These are phyloP conservation scores for Plusia festucae DNA, from an alignment of 2,888 invertebrate species.

Conservation along the genomic window DNA sequence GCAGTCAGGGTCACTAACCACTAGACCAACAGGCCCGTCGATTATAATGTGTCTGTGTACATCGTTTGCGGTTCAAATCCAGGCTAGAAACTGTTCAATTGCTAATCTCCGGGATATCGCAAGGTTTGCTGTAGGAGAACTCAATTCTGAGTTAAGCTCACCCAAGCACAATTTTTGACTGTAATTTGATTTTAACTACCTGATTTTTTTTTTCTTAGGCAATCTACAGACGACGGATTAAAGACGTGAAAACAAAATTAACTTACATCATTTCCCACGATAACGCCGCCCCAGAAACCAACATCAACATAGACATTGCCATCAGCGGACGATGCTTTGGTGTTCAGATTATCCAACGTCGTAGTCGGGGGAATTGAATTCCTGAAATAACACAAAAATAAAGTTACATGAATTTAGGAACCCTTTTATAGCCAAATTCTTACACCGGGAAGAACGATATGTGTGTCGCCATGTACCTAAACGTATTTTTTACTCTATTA, in stretches of 20 bases:
- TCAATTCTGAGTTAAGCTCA: too few relatives aligned
- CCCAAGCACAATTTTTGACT: too few relatives aligned
- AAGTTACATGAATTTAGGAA: background rate
- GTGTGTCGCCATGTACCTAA: too few relatives aligned
- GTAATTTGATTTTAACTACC: too few relatives aligned
- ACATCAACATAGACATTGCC: slow-evolving; percentile 91
- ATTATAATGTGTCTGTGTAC: background rate
- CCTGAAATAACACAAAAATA: slow-evolving; percentile 74
- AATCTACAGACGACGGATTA: background rate
- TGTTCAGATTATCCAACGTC: slow-evolving; percentile 89
- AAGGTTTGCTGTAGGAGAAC: too few relatives aligned
- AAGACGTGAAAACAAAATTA: background rate
- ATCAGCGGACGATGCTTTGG: slow-evolving; percentile 89
- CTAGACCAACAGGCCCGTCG: too few relatives aligned
- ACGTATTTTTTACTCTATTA: too few relatives aligned
- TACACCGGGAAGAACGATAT: too few relatives aligned
- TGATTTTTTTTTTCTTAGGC: background rate
- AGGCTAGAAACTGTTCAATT: too few relatives aligned
- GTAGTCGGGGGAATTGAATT: slow-evolving; percentile 93
- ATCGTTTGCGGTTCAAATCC: background rate
- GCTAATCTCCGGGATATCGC: too few relatives aligned
- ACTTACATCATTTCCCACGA: slow-evolving; percentile 90
- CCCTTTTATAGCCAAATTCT: too few relatives aligned
- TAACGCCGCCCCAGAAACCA: slow-evolving; percentile 94
- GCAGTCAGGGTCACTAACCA: too few relatives aligned